Evolutionary conservation across 2,113 vertebrate genomes (phyloP).

Genomic region (Alosa alosa): DNA sequence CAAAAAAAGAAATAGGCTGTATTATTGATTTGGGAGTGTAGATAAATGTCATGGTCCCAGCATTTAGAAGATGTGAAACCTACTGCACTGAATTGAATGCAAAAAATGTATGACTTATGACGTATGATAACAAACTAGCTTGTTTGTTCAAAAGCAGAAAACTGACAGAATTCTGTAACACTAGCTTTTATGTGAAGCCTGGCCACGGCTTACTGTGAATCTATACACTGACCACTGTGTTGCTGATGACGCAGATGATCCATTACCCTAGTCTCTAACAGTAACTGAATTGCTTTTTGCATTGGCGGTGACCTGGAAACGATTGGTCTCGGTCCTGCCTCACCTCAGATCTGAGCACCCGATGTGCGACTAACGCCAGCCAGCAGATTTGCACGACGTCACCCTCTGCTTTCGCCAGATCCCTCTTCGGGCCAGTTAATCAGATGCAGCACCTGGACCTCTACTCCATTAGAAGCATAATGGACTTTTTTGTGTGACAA

Average conservation of each 20-base stretch:
- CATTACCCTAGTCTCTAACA: background rate
- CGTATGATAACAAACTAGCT: background rate
- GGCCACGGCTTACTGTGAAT: background rate
- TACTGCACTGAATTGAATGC: background rate
- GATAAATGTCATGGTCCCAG: background rate
- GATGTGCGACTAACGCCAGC: slow-evolving; percentile 29
- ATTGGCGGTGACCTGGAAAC: slow-evolving; percentile 31
- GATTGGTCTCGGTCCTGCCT: slow-evolving; percentile 33
- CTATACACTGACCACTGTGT: background rate
- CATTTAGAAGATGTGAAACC: background rate
- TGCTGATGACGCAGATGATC: background rate
- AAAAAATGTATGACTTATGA: too few relatives aligned
- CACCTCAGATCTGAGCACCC: slow-evolving; percentile 21
- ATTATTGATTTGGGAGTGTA: background rate
- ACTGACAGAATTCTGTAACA: background rate
- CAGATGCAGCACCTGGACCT: slow-evolving; percentile 27
- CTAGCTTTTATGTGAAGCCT: background rate
- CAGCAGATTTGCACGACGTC: slow-evolving; percentile 27
- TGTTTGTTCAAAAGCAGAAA: background rate
- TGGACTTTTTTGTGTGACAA: slow-evolving; percentile 12
- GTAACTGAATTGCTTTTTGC: slow-evolving; percentile 35
- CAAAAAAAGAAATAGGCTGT: background rate
- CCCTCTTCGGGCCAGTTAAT: slow-evolving; percentile 33
- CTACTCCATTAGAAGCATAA: slow-evolving; percentile 12
- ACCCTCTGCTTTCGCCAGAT: slow-evolving; percentile 30